Evolutionary conservation across 1,140 invertebrate genomes (phyloP).

Genomic region (Mylabris phalerata): DNA sequence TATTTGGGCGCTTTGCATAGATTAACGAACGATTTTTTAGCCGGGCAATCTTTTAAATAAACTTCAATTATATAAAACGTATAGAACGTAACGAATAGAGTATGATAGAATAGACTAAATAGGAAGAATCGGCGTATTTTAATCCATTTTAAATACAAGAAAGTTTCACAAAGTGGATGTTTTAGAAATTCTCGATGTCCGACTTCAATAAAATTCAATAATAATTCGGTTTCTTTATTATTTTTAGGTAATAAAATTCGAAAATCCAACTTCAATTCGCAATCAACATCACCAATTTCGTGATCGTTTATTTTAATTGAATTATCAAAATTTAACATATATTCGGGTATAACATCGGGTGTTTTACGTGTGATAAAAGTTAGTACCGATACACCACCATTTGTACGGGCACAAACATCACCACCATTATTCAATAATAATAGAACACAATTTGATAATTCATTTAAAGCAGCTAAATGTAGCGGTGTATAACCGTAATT

Average conservation of each 20-base stretch:
- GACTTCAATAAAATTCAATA: conserved; percentile 68
- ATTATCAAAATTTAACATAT: conserved; percentile 64
- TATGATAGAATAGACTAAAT: conserved; percentile 70
- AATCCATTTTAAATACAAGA: conserved; percentile 74
- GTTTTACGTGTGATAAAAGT: conserved; percentile 74
- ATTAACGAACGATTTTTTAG: conserved; percentile 5
- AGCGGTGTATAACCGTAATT: conserved; percentile 73
- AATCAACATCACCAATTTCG: conserved; percentile 75
- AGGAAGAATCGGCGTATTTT: conserved; percentile 77
- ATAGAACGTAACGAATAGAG: conserved; percentile 66
- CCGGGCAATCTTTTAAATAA: conserved; percentile 42
- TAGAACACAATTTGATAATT: conserved; percentile 68
- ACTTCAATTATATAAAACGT: conserved; percentile 60
- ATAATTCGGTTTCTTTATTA: conserved; percentile 56
- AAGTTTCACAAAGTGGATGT: conserved; percentile 75
- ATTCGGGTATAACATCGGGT: conserved; percentile 66
- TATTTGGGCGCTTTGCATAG: conserved; percentile 45
- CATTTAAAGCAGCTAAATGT: conserved; percentile 78
- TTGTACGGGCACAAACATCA: conserved; percentile 72
- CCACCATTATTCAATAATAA: conserved; percentile 70
- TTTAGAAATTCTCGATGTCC: conserved; percentile 68
- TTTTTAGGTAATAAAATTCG: conserved; percentile 56
- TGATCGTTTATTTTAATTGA: conserved; percentile 72
- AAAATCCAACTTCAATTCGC: conserved; percentile 72
- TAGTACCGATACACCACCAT: conserved; percentile 69